Percentiles rank a stretch among this genome's conserved stretches.
phyloP scores from a whole-genome alignment of 2,888 invertebrate genomes.

The Mesorhabditis belari region DNA sequence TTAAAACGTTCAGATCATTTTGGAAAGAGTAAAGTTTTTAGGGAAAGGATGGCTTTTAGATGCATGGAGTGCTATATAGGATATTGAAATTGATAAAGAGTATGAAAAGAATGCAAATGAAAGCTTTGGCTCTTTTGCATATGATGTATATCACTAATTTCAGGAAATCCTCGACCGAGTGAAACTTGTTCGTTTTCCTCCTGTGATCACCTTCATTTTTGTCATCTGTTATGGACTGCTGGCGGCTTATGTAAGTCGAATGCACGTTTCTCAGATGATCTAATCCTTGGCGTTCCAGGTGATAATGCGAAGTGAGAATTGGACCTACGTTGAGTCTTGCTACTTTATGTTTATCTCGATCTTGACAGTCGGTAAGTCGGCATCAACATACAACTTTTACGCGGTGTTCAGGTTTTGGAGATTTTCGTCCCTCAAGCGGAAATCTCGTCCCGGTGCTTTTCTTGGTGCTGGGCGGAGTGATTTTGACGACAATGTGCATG shows the following conservation, averaged over 20 bases:
- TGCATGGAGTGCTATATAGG: background rate
- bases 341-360: slow-evolving; percentile 51
- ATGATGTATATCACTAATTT: background rate
- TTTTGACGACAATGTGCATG: slow-evolving; percentile 51
- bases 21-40: no score
- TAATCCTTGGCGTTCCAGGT: background rate
- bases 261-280: background rate
- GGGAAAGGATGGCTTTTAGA: no score
- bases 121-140: background rate
- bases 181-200: slow-evolving; percentile 46
- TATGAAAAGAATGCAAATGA: background rate
- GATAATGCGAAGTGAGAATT: slow-evolving; percentile 21
- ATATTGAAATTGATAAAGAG: background rate
- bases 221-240: slow-evolving; percentile 47
- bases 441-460: slow-evolving; percentile 31
- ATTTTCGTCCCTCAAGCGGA: slow-evolving; percentile 42
- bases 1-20: no score
- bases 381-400: background rate
- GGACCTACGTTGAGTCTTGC: slow-evolving; percentile 46
- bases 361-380: slow-evolving; percentile 45
- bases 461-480: slow-evolving; percentile 42
- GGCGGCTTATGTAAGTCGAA: slow-evolving; percentile 33
- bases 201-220: slow-evolving; percentile 45
- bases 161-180: slow-evolving; percentile 46
- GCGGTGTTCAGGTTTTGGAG: slow-evolving; percentile 48